Percentiles rank a stretch among this genome's conserved stretches.
Conservation (phyloP, 2,113 vertebrate species). For the Dicerorhinus sumatrensis region DNA sequence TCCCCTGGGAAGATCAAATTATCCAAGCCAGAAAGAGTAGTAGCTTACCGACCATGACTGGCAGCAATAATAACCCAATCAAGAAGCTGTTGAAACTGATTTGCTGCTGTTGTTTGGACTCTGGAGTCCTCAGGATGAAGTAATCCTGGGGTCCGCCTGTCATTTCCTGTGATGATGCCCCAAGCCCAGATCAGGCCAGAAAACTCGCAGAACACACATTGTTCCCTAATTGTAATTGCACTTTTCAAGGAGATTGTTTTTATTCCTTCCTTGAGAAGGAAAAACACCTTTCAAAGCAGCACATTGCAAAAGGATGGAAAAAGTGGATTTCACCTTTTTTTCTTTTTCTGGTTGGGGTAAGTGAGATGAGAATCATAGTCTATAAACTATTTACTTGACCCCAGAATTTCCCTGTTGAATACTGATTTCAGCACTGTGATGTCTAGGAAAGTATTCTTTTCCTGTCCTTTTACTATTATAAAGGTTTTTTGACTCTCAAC, state of each 20-base stretch:
- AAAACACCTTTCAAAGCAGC: neutral
- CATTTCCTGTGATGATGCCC: neutral
- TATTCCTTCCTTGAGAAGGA: neutral
- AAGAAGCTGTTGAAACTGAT: neutral
- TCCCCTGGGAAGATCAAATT: neutral
- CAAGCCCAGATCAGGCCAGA: neutral
- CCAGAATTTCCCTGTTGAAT: neutral
- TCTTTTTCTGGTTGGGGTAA: neutral
- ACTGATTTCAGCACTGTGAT: neutral
- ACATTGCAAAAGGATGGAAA: neutral
- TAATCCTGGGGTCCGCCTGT: neutral
- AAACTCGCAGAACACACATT: conserved; percentile 2
- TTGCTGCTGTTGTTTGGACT: neutral
- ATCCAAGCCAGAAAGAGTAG: neutral
- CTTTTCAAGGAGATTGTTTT: neutral
- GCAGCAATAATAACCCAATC: neutral
- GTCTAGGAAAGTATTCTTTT: neutral
- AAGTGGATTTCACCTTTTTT: neutral
- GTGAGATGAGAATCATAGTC: neutral
- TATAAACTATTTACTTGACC: neutral
- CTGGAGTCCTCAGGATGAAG: neutral
- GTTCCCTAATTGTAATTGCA: neutral
- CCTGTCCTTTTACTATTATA: neutral
- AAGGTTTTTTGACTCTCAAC: neutral
- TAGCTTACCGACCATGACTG: neutral